Conservation (phyloP, 2,797 vertebrate species). For the Acanthopagrus latus region DNA sequence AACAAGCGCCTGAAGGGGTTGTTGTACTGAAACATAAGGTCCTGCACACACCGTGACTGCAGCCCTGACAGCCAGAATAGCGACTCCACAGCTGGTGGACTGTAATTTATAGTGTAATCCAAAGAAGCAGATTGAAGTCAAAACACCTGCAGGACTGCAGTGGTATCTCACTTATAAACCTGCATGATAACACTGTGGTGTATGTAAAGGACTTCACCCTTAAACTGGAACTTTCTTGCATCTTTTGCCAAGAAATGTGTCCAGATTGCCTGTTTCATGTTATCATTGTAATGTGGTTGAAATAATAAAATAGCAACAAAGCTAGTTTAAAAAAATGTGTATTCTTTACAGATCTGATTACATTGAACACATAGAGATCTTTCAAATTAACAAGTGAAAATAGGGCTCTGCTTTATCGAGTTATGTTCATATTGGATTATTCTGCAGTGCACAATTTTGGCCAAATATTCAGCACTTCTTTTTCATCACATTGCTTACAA, state of each 20-base stretch:
- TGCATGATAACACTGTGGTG: not conserved
- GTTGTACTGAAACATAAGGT: constrained; percentile 35
- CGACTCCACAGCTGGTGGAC: constrained; percentile 10
- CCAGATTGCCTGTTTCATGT: not conserved
- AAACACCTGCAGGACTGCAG: not conserved
- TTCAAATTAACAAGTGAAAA: too few species aligned
- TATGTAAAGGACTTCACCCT: not conserved
- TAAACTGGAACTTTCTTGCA: not conserved
- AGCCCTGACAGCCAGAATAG: constrained; percentile 5
- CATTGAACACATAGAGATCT: not conserved
- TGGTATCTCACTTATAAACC: not conserved
- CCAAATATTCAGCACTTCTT: too few species aligned
- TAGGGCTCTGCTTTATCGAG: not conserved
- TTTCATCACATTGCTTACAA: too few species aligned
- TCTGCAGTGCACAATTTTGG: not conserved
- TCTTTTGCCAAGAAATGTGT: not conserved
- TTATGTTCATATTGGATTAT: not conserved
- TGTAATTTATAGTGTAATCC: not conserved
- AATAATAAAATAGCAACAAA: not conserved
- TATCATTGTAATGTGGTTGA: not conserved
- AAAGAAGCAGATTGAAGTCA: not conserved
- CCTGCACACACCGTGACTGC: not conserved
- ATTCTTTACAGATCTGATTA: not conserved
- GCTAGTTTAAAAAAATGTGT: too few species aligned
- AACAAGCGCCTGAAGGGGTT: constrained; percentile 22